Conservation (phyloP, 2,113 vertebrate genomes). For the Alosa alosa region DNA sequence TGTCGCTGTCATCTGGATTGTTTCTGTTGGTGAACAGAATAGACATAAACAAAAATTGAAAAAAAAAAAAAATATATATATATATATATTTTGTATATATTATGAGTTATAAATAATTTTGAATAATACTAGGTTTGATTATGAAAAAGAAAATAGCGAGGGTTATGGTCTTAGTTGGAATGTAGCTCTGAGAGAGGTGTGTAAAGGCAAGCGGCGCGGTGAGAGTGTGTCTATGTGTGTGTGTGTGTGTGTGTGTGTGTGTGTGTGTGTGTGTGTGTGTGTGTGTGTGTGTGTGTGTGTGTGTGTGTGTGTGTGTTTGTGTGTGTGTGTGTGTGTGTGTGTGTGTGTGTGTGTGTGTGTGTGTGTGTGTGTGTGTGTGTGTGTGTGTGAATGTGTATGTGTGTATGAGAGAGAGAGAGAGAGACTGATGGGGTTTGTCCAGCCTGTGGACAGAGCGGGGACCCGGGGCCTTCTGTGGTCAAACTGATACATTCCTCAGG, state of each 20-base stretch:
- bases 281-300: too few relatives aligned
- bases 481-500: constrained; percentile 68
- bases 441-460: constrained; percentile 37
- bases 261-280: too few relatives aligned
- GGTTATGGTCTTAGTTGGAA: not conserved
- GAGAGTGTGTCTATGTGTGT: not conserved
- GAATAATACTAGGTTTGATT: not conserved
- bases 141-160: not conserved
- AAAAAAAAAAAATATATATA: too few relatives aligned
- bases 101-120: not conserved
- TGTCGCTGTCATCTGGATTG: not conserved
- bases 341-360: constrained; percentile 43
- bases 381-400: constrained; percentile 35
- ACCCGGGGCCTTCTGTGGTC: constrained; percentile 46
- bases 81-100: not conserved
- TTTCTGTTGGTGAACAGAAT: not conserved
- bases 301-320: not conserved
- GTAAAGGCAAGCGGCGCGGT: not conserved
- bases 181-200: not conserved
- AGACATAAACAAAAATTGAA: not conserved
- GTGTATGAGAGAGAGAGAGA: constrained; percentile 35
- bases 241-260: not conserved
- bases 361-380: not conserved
- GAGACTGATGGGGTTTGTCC: not conserved
- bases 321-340: constrained; percentile 2